Percentiles rank a stretch among this genome's conserved stretches.
Conservation (phyloP, 1,140 invertebrate genomes). For the Drosophila equinoxialis region DNA sequence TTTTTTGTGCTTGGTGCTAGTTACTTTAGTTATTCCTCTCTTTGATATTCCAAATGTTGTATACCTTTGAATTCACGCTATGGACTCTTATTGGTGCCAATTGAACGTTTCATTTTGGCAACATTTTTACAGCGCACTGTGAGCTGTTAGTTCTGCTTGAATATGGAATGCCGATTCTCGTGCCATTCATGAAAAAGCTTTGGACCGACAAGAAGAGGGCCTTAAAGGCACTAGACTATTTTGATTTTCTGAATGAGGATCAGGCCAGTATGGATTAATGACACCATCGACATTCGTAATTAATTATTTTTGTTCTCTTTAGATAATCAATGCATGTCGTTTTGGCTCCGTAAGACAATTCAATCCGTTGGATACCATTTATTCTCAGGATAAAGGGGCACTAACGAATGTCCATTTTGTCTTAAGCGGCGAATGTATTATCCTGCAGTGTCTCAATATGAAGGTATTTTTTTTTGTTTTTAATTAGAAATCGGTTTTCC, state of each 20-base stretch:
- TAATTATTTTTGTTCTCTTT: neutral
- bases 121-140: conserved; percentile 56
- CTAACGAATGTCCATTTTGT: conserved; percentile 74
- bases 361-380: conserved; percentile 70
- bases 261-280: conserved; percentile 52
- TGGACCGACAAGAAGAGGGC: conserved; percentile 71
- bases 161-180: conserved; percentile 54
- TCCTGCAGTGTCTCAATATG: conserved; percentile 72
- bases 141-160: conserved; percentile 64
- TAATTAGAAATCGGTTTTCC: no score
- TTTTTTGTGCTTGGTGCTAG: conserved; percentile 24
- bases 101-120: conserved; percentile 47
- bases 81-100: conserved; percentile 25
- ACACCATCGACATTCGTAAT: neutral
- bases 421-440: conserved; percentile 75
- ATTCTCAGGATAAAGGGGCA: conserved; percentile 59
- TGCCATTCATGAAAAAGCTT: conserved; percentile 54
- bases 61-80: conserved; percentile 49
- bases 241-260: conserved; percentile 58
- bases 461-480: conserved; percentile 26
- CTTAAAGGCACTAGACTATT: conserved; percentile 72
- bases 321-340: conserved; percentile 68
- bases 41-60: conserved; percentile 29
- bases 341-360: conserved; percentile 58
- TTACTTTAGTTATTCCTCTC: conserved; percentile 29